Base-by-base conservation (phyloP, 2,797 vertebrate species). In the Sebastes oblongus region DNA sequence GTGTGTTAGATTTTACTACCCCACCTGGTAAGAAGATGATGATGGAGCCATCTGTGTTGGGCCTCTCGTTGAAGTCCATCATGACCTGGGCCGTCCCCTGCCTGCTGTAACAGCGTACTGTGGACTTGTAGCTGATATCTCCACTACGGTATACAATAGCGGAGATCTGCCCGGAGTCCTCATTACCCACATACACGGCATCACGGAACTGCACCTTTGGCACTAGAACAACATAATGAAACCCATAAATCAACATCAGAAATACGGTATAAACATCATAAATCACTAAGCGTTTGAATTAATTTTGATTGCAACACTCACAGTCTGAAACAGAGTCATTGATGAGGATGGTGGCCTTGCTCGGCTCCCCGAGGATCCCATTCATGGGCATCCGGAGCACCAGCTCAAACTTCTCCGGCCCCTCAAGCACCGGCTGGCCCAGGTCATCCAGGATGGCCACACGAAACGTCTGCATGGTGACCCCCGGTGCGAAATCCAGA, bases 1-100 rank as follows among this genome's bases (percentile, higher is more conserved):
- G 30, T 10, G 20, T 55, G 27, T 1, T 27, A 8, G 13, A 42
- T 34, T 89, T 72, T 24, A 66, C 8, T 68, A 50, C 59, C 14
- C 77, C 89, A 99, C 98, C 98, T 92, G 97, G 96, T 64, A 97
- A 91, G 87, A 99, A 99, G 1, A 96, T 96, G 88, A 99, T 89
- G 86, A 94, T 68, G 42, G 98, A 98, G 34, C 86, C 86, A 6
- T 98, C 98, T 1, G 96, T 99, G 92, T 99, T 99, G 7, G 98
- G 97, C 72, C 98, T 96, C 79, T 99, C 98, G 12, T 94, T 95
- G 6, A 99, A 99, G 93, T 99, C 98, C 96, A 97, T 97, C 97
- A 98, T 97, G 83, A 99, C 98, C 89, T 99, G 97, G 4, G 98
- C 98, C 0, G 98, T 97, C 1, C 96, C 98, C 91, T 99, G 98